Percentiles rank a stretch among this genome's conserved stretches.
Evolutionary conservation across 2,113 vertebrate species (phyloP).

Genomic region (Aix galericulata): DNA sequence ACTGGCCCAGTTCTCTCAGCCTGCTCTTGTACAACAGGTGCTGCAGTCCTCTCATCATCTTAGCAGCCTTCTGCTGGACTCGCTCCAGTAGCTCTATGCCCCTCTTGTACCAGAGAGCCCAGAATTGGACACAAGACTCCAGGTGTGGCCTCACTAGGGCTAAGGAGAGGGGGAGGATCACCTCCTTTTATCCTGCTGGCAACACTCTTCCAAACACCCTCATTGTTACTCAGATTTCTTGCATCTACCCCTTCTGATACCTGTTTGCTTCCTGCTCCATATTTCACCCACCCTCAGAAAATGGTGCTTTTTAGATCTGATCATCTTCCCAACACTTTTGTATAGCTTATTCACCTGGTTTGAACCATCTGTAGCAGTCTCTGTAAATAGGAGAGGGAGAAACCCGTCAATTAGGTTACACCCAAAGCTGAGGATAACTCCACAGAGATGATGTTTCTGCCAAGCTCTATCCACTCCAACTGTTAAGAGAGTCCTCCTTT

Average conservation of each 20-base stretch:
- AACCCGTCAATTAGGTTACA: background rate
- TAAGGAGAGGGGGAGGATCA: no score
- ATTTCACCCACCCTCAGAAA: background rate
- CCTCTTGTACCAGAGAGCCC: no score
- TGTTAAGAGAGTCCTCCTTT: background rate
- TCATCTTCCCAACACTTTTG: background rate
- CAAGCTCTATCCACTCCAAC: background rate
- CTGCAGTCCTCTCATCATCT: no score
- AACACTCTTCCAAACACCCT: background rate
- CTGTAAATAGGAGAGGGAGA: background rate
- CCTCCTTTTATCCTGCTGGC: no score
- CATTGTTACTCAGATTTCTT: background rate
- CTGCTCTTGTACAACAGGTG: no score
- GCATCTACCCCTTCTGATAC: background rate
- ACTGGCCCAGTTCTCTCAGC: no score
- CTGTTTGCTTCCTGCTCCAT: background rate
- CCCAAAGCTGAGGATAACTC: accelerated
- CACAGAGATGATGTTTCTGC: background rate
- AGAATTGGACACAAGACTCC: no score
- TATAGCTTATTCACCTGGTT: background rate
- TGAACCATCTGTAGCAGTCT: background rate
- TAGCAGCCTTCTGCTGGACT: no score
- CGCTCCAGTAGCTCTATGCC: no score
- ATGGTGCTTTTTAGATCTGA: background rate
- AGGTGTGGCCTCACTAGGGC: no score